Percentiles rank a stretch among this genome's conserved stretches.
These are phyloP conservation scores for Stenodema calcarata DNA, from an alignment of 2,888 invertebrate species.

Conservation along the genomic window DNA sequence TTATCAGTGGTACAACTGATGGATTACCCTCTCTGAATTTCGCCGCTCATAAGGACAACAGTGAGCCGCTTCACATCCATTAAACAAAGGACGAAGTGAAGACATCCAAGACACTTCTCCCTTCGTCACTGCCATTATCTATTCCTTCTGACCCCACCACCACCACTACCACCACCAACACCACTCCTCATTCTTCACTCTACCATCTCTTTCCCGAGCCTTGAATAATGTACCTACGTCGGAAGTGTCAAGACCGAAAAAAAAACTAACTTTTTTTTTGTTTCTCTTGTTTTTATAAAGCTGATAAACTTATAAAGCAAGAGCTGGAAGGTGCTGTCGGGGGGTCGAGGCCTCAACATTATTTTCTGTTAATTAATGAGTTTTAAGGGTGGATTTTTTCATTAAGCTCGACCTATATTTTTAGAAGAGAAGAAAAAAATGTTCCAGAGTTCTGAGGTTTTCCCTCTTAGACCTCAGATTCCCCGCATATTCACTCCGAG, in stretches of 20 bases:
- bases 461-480: background rate
- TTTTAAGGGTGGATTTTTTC: conserved; percentile 35
- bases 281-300: background rate
- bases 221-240: conserved; percentile 7
- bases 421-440: background rate
- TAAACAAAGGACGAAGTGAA: background rate
- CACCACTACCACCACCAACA: no score
- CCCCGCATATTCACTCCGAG: conserved; percentile 2
- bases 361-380: conserved; percentile 36
- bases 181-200: no score
- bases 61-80: background rate
- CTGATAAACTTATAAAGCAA: conserved; percentile 22
- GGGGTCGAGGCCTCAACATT: conserved; percentile 4
- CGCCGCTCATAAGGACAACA: no score
- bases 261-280: conserved; percentile 4
- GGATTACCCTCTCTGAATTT: no score
- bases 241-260: conserved; percentile 15
- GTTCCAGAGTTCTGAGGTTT: conserved; percentile 8
- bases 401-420: conserved; percentile 30
- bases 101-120: background rate
- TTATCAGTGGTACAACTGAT: no score
- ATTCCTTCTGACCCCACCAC: background rate
- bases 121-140: background rate
- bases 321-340: background rate
- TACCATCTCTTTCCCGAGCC: background rate